Evolutionary conservation across 1,140 invertebrate species (phyloP).

Genomic region (Bombus waltoni): DNA sequence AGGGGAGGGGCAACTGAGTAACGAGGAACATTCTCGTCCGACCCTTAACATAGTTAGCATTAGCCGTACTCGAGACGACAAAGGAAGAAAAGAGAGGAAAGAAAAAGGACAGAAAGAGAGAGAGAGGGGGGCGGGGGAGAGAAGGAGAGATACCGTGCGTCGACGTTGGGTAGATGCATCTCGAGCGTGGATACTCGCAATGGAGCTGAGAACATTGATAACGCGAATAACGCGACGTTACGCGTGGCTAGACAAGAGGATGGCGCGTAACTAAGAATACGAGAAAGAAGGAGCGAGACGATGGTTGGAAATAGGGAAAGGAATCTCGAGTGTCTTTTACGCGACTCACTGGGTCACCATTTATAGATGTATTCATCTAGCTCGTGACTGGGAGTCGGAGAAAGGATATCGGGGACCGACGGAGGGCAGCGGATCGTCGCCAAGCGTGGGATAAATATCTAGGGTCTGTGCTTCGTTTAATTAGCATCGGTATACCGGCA

Average conservation of each 20-base stretch:
- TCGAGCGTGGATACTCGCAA: too few relatives aligned
- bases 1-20: constrained; percentile 44
- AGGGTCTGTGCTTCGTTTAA: constrained; percentile 70
- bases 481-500: constrained; percentile 69
- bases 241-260: neutral
- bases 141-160: too few relatives aligned
- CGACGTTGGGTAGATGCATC: too few relatives aligned
- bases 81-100: constrained; percentile 16
- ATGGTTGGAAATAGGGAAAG: neutral
- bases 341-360: constrained; percentile 39
- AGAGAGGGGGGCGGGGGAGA: neutral
- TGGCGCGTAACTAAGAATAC: neutral
- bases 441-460: constrained; percentile 73
- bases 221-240: neutral
- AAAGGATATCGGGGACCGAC: constrained; percentile 29
- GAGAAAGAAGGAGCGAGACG: neutral
- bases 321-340: neutral
- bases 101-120: too few relatives aligned
- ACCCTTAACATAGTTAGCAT: constrained; percentile 63
- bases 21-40: constrained; percentile 62
- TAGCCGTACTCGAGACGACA: constrained; percentile 43
- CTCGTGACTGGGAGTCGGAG: constrained; percentile 37
- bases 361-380: constrained; percentile 50
- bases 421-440: constrained; percentile 51
- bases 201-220: neutral